Percentiles rank a stretch among this genome's conserved stretches.
Evolutionary conservation across 2,797 vertebrate genomes (phyloP).

Genomic region (Monodelphis domestica): DNA sequence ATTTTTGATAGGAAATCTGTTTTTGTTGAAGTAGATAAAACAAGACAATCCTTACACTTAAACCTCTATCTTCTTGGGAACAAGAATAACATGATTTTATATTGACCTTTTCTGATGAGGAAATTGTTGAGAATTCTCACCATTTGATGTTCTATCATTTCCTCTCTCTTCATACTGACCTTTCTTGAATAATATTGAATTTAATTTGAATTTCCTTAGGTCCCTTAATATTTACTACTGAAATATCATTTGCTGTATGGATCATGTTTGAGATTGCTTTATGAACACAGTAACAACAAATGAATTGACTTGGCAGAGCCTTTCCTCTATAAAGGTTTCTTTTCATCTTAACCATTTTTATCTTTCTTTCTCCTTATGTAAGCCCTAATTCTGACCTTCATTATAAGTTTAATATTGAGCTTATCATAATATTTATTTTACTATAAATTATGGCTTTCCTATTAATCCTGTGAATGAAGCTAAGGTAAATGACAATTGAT

Average conservation of each 20-base stretch:
- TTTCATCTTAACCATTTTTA: constrained; percentile 7
- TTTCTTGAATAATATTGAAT: constrained; percentile 76
- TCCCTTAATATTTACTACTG: constrained; percentile 74
- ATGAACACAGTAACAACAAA: constrained; percentile 52
- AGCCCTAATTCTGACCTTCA: background rate
- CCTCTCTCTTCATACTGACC: constrained; percentile 62
- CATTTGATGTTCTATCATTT: constrained; percentile 35
- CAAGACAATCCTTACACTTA: constrained; percentile 20
- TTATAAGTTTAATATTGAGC: background rate
- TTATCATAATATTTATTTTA: constrained; percentile 11
- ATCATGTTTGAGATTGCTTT: constrained; percentile 62
- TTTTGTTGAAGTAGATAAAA: background rate
- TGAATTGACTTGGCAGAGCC: constrained; percentile 34
- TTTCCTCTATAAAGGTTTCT: constrained; percentile 23
- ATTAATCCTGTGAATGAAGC: background rate
- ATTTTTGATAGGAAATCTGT: background rate
- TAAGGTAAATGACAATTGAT: background rate
- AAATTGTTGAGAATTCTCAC: constrained; percentile 67
- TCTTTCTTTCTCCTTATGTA: background rate
- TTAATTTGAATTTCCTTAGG: constrained; percentile 69
- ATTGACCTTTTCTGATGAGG: constrained; percentile 72
- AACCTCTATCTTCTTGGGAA: constrained; percentile 44
- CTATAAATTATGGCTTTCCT: background rate
- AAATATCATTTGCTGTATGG: constrained; percentile 72
- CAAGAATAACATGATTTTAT: constrained; percentile 59